These are phyloP conservation scores for Alcis repandata DNA, from an alignment of 2,888 invertebrate genomes.

Conservation along the genomic window DNA sequence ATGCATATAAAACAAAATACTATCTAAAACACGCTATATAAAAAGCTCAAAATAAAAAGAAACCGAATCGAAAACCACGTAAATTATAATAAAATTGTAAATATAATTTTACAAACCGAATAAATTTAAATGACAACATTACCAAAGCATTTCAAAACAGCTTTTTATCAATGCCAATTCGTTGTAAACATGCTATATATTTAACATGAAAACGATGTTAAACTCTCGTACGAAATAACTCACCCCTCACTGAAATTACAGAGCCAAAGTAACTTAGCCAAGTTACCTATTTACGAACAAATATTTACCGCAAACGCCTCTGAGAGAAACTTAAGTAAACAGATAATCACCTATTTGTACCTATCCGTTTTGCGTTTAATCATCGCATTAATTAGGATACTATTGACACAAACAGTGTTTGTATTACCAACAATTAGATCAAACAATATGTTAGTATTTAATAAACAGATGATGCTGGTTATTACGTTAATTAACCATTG, in stretches of 20 bases:
- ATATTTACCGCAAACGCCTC: slow-evolving; percentile 52
- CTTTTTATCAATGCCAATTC: neutral
- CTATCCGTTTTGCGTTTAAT: slow-evolving; percentile 77
- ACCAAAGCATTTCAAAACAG: neutral
- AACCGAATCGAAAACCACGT: no score
- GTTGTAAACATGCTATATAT: neutral
- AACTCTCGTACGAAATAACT: slow-evolving; percentile 7
- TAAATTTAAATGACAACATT: neutral
- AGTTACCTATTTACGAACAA: slow-evolving; percentile 51
- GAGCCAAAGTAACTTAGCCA: slow-evolving; percentile 30
- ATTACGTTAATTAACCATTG: slow-evolving; percentile 38
- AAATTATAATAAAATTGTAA: no score
- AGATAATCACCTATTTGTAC: slow-evolving; percentile 73
- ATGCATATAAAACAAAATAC: neutral
- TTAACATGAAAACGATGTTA: slow-evolving; percentile 8
- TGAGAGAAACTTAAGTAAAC: slow-evolving; percentile 62
- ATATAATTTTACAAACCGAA: neutral
- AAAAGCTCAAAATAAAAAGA: no score
- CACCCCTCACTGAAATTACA: slow-evolving; percentile 31
- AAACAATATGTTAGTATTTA: slow-evolving; percentile 63
- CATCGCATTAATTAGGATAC: slow-evolving; percentile 81
- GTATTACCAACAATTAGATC: slow-evolving; percentile 76
- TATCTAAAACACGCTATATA: no score
- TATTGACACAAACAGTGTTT: slow-evolving; percentile 79
- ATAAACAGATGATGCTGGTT: slow-evolving; percentile 32